A percentile compares a stretch with the other conserved stretches of the same genome.
Conservation (phyloP, 1,140 invertebrate species). For the Stenopsyche tienmushanensis region DNA sequence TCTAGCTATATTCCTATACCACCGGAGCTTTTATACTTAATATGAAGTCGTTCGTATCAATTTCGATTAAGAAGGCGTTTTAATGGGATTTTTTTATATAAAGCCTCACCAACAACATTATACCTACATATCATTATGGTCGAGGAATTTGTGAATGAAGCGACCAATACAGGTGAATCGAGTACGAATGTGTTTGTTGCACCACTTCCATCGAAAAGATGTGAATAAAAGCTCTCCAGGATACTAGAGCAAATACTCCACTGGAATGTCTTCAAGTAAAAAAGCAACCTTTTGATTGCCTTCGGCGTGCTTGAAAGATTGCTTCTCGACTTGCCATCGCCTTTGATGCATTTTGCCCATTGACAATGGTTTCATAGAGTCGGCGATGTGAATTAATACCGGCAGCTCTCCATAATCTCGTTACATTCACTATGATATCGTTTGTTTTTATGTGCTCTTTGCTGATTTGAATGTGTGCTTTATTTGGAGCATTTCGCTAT, state of each 20-base stretch:
- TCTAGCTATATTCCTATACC: not conserved
- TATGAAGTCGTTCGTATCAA: slow-evolving; percentile 43
- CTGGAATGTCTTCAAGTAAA: no score
- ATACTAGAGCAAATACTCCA: not conserved
- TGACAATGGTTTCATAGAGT: no score
- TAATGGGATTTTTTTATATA: slow-evolving; percentile 42
- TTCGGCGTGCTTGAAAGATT: not conserved
- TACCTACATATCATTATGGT: slow-evolving; percentile 38
- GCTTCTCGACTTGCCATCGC: not conserved
- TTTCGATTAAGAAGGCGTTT: slow-evolving; percentile 43
- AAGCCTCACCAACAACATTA: slow-evolving; percentile 40
- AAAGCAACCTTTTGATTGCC: slow-evolving; percentile 9
- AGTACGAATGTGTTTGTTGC: no score
- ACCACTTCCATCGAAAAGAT: not conserved
- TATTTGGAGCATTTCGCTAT: no score
- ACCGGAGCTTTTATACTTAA: slow-evolving; percentile 35
- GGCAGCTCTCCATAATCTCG: no score
- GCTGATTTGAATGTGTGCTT: no score
- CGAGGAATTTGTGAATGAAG: slow-evolving; percentile 41
- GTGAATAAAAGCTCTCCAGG: slow-evolving; percentile 1
- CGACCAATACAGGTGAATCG: slow-evolving; percentile 25
- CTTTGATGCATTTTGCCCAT: not conserved
- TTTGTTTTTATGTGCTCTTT: no score
- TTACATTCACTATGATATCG: no score
- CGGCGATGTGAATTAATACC: no score